Conservation (phyloP, 2,797 vertebrate species). For the Mus spretus region DNA sequence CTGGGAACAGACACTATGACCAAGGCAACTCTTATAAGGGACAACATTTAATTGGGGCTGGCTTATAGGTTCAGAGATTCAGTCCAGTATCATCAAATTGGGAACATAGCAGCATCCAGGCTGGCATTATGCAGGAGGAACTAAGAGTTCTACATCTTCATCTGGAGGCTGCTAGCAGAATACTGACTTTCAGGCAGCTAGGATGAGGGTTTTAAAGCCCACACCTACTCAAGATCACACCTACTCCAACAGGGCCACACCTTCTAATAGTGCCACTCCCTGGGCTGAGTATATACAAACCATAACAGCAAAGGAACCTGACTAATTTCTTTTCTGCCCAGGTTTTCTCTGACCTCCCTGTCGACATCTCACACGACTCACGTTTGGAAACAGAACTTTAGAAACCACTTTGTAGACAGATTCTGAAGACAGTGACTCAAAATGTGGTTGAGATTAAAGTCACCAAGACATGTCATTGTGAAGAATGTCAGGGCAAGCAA, state of each 20-base stretch:
- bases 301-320: neutral
- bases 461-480: slow-evolving; percentile 42
- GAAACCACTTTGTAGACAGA: neutral
- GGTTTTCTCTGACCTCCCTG: neutral
- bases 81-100: neutral
- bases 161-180: no score
- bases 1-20: neutral
- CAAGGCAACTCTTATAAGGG: neutral
- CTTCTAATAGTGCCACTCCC: neutral
- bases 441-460: slow-evolving; percentile 18
- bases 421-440: slow-evolving; percentile 44
- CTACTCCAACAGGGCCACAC: neutral
- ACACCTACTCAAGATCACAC: neutral
- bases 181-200: neutral
- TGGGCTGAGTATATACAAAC: neutral
- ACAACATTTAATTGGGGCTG: neutral
- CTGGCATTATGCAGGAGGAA: no score
- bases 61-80: neutral
- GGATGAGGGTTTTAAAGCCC: neutral
- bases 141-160: neutral
- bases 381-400: neutral
- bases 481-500: neutral
- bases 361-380: neutral
- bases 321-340: neutral
- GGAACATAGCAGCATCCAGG: neutral